Evolutionary conservation across 2,113 vertebrate genomes (phyloP).

Genomic region (Rhipidura dahli): DNA sequence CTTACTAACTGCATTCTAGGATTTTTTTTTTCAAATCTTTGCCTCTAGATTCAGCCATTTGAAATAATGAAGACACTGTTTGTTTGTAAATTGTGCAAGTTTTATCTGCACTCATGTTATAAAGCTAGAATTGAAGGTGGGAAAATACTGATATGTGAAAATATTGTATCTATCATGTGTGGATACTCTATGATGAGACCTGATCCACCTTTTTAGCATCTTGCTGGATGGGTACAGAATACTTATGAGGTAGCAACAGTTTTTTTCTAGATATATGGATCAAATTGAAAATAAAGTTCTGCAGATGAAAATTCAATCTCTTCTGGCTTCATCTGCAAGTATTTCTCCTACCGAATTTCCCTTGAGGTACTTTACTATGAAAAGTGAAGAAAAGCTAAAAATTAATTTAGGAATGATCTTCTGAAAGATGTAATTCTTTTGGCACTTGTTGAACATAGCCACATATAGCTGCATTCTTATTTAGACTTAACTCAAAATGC

Average conservation of each 20-base stretch:
- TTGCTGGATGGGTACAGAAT: neutral
- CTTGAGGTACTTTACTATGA: neutral
- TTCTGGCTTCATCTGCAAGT: neutral
- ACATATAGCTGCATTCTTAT: neutral
- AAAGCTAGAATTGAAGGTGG: neutral
- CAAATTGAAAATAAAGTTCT: neutral
- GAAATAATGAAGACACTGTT: neutral
- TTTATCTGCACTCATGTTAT: neutral
- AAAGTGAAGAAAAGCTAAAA: neutral
- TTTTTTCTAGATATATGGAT: neutral
- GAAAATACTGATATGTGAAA: neutral
- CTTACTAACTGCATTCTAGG: neutral
- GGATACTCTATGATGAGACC: neutral
- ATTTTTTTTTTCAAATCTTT: neutral
- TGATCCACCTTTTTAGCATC: neutral
- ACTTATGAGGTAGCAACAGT: neutral
- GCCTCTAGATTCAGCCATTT: neutral
- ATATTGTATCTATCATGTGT: neutral
- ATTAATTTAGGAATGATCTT: neutral
- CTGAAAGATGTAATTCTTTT: neutral
- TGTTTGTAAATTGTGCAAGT: neutral
- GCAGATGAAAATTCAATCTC: neutral
- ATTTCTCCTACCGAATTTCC: neutral
- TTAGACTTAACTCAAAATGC: neutral
- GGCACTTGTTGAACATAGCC: neutral